A percentile compares a stretch with the other conserved stretches of the same genome.
Conservation (phyloP, 2,113 vertebrate species). For the Hiodon alosoides region DNA sequence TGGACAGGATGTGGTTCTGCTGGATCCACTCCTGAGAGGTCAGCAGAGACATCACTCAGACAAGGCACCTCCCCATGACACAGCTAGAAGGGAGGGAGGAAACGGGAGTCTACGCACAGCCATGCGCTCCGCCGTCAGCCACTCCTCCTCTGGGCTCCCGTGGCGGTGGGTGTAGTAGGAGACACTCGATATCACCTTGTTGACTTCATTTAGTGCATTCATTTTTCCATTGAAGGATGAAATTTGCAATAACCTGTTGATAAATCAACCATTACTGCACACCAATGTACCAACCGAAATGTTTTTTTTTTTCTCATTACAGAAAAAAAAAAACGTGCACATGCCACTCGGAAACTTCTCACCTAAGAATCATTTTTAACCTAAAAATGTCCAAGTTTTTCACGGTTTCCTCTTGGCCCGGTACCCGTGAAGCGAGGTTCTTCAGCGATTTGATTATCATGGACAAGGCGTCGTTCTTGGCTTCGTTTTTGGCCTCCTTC, state of each 20-base stretch:
- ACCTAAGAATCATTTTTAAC: conserved; percentile 99
- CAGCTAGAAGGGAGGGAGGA: not conserved
- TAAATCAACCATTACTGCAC: not conserved
- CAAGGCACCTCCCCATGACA: too few species aligned
- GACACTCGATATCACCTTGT: conserved; percentile 98
- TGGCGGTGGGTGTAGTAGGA: conserved; percentile 98
- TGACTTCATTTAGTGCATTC: conserved; percentile 99
- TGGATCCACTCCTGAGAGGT: conserved; percentile 92
- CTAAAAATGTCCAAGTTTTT: conserved; percentile 99
- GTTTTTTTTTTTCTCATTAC: not conserved
- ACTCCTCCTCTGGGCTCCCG: conserved; percentile 92
- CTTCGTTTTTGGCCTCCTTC: conserved; percentile 99
- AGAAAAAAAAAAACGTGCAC: not conserved
- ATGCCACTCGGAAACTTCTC: conserved; percentile 44
- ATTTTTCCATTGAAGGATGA: conserved; percentile 99
- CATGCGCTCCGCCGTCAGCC: conserved; percentile 98
- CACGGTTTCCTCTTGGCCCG: conserved; percentile 98
- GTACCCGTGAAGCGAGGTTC: conserved; percentile 96
- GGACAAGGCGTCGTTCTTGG: conserved; percentile 98
- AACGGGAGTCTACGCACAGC: conserved; percentile 66
- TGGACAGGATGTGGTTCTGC: conserved; percentile 97
- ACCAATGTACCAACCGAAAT: not conserved
- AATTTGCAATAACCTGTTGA: conserved; percentile 95
- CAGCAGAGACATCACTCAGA: not conserved
- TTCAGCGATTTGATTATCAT: conserved; percentile 99